phyloP scores from a whole-genome alignment of 2,113 vertebrate species.

The Stigmatopora argus region DNA sequence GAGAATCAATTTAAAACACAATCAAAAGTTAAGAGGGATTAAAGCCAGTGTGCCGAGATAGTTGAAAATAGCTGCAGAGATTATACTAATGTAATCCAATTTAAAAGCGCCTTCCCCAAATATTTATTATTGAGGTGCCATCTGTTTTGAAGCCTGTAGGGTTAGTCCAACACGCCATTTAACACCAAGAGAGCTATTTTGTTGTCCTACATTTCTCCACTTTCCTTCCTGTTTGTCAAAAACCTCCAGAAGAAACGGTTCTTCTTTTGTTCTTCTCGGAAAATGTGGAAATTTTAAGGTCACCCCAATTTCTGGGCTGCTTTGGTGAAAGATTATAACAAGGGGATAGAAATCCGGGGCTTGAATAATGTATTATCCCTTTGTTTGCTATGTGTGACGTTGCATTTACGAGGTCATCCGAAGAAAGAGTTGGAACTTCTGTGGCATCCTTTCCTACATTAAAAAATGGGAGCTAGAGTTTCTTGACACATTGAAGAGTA shows the following conservation, averaged over 20 bases:
- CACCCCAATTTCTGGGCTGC: background rate
- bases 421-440: constrained; percentile 24
- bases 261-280: constrained; percentile 23
- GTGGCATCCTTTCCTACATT: constrained; percentile 37
- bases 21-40: constrained; percentile 69
- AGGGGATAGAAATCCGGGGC: constrained; percentile 24
- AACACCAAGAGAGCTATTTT: constrained; percentile 42
- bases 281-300: constrained; percentile 27
- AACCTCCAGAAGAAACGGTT: constrained; percentile 27
- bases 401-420: constrained; percentile 29
- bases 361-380: constrained; percentile 41
- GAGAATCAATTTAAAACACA: constrained; percentile 68
- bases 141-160: constrained; percentile 62
- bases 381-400: constrained; percentile 19
- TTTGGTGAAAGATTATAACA: constrained; percentile 27
- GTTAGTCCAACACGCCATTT: constrained; percentile 48
- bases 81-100: constrained; percentile 74
- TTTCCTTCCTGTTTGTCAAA: constrained; percentile 29
- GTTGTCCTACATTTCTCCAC: constrained; percentile 48
- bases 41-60: constrained; percentile 57
- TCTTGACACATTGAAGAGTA: too few species aligned
- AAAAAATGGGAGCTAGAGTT: too few species aligned
- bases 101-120: constrained; percentile 66
- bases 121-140: constrained; percentile 70
- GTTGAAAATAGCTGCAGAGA: constrained; percentile 67